A percentile compares a stretch with the other conserved stretches of the same genome.
phyloP scores from a whole-genome alignment of 2,888 invertebrate genomes.

The Cancer borealis region DNA sequence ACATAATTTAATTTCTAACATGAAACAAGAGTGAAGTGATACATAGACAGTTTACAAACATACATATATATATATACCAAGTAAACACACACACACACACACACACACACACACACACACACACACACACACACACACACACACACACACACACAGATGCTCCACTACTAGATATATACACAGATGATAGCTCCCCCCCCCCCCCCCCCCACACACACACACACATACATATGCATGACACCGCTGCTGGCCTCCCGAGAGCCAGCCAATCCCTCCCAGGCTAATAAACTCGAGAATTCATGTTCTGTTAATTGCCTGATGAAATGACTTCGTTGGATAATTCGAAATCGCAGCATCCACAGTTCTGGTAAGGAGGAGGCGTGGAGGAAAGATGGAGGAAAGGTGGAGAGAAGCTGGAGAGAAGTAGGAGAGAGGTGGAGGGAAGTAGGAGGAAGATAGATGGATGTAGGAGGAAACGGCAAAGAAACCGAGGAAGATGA shows the following conservation, averaged over 20 bases:
- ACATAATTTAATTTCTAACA: neutral
- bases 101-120: constrained; percentile 42
- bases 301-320: neutral
- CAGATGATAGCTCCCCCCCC: constrained; percentile 35
- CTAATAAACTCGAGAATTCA: constrained; percentile 25
- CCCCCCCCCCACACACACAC: constrained; percentile 31
- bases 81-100: neutral
- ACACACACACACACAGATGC: constrained; percentile 51
- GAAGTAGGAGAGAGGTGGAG: neutral
- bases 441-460: neutral
- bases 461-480: neutral
- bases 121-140: constrained; percentile 44
- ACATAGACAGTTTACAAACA: neutral
- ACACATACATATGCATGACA: neutral
- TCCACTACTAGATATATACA: neutral
- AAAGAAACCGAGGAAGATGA: neutral
- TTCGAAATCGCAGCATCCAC: neutral
- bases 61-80: neutral
- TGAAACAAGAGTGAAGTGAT: neutral
- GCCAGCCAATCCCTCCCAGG: neutral
- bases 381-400: neutral
- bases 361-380: neutral
- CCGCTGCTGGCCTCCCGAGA: neutral
- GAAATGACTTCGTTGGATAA: neutral
- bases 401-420: neutral